These are phyloP conservation scores for Poeciliopsis occidentalis DNA, from an alignment of 2,113 vertebrate species.

Conservation along the genomic window DNA sequence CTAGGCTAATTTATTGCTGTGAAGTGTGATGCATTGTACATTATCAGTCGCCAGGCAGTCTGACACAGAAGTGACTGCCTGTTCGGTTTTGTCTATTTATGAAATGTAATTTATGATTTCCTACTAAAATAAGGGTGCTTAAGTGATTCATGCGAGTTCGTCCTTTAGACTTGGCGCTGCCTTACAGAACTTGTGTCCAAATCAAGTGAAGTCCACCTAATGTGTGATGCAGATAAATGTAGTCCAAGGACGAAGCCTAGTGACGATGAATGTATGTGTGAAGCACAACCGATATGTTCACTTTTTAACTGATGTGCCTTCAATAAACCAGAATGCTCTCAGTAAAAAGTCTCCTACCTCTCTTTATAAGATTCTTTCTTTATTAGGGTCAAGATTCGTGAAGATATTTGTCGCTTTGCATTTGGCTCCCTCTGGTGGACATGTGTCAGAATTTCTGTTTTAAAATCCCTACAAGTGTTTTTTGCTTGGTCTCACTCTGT, in stretches of 20 bases:
- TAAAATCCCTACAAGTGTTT: not conserved
- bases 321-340: constrained; percentile 68
- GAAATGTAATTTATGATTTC: constrained; percentile 18
- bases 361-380: not conserved
- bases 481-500: not conserved
- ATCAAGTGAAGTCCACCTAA: constrained; percentile 14
- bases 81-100: constrained; percentile 45
- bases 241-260: constrained; percentile 28
- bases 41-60: constrained; percentile 45
- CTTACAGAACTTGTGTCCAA: constrained; percentile 15
- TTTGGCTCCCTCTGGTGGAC: not conserved
- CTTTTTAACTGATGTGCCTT: constrained; percentile 72
- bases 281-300: constrained; percentile 52
- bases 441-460: not conserved
- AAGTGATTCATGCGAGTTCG: not conserved
- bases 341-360: not conserved
- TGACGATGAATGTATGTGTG: constrained; percentile 65
- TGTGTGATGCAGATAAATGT: constrained; percentile 3
- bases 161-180: constrained; percentile 13
- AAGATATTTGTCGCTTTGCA: not conserved
- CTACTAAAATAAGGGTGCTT: constrained; percentile 7
- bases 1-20: constrained; percentile 52
- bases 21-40: constrained; percentile 61
- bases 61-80: constrained; percentile 23
- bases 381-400: not conserved